Conservation (phyloP, 2,797 vertebrate species). For the Semotilus atromaculatus region DNA sequence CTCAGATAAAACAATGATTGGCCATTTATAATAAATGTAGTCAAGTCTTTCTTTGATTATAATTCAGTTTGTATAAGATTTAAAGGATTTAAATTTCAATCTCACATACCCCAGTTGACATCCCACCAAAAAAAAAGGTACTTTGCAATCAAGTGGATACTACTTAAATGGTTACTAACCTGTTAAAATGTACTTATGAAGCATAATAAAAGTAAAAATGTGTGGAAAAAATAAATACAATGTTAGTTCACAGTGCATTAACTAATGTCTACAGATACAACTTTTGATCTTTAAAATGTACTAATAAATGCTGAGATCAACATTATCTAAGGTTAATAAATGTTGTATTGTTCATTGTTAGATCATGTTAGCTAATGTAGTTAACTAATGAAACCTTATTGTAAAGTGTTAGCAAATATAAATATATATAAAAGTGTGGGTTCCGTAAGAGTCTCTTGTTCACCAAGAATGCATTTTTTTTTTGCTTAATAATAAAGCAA, state of each 20-base stretch:
- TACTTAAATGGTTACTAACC: background rate
- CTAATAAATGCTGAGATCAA: too few species aligned
- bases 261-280: too few species aligned
- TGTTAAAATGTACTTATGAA: background rate
- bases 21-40: slow-evolving; percentile 22
- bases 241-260: too few species aligned
- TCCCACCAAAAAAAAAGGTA: background rate
- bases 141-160: background rate
- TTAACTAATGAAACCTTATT: background rate
- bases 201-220: background rate
- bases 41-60: slow-evolving; percentile 2
- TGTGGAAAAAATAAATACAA: too few species aligned
- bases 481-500: background rate
- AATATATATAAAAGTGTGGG: background rate
- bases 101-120: background rate
- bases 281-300: too few species aligned
- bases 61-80: slow-evolving; percentile 1
- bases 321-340: too few species aligned
- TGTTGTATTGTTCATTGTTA: too few species aligned
- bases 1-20: slow-evolving; percentile 41
- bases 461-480: background rate
- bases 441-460: background rate
- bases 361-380: too few species aligned
- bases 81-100: background rate
- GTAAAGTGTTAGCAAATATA: background rate